Base-by-base conservation (phyloP, 2,113 vertebrate species). In the Daphoenositta chrysoptera region DNA sequence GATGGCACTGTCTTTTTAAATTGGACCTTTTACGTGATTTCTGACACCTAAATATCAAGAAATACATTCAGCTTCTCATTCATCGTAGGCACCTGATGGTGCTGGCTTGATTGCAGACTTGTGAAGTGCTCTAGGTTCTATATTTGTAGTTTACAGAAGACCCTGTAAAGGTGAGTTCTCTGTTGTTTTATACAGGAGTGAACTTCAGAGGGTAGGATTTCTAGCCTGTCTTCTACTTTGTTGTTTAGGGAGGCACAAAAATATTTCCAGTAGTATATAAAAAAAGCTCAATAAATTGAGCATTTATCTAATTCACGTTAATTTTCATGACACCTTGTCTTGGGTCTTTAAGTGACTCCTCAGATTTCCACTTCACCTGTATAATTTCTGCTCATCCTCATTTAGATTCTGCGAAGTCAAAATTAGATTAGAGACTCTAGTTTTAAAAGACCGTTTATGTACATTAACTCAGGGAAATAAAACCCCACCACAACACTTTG, bases 71-170 rank as follows among this genome's bases (percentile, higher is more conserved):
- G 4, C 8, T 33, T 79, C 23, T 94, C 24, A 19, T 61, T 86
- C 11, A 15, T 12, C n/a, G 39, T 9, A 51, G 19, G 8, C 3
- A 39, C 12, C 26, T 65, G 27, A 10, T 51, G 7, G 6, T 61
- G 7, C 30, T 75, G 44, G 13, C 56, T 31, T 24, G 61, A 31
- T 23, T 72, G 28, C n/a, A 70, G 17, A 42, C 13, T 39, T 24
- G 4, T 13, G 27, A 61, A 69, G 9, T 48, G 15, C 18, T 65
- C 31, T 51, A 40, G 8, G 7, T 2, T 84, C 22, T 0, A 0
- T 65, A 50, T 30, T 76, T 76, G 70, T 57, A 31, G 11, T 47
- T 71, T 58, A 40, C 8, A 65, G n/a, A 69, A 72, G 17, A 44
- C 10, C 4, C 18, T 50, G 18, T 9, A 81, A 80, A 80, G 39